phyloP scores from a whole-genome alignment of 2,797 vertebrate species.

The Sandelia bainsii region DNA sequence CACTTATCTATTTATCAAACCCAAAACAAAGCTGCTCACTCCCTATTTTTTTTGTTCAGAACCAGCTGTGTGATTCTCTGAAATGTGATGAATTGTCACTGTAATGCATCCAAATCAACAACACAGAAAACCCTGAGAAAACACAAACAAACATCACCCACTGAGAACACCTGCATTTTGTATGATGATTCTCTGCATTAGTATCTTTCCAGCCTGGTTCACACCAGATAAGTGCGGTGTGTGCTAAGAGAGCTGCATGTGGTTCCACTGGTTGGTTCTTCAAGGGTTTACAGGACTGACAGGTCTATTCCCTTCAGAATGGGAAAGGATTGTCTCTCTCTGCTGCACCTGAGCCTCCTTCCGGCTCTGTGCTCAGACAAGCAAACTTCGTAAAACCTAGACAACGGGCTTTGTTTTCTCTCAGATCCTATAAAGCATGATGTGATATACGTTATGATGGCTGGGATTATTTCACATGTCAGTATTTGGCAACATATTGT shows the following conservation, averaged over 20 bases:
- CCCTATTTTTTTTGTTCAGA: conserved; percentile 18
- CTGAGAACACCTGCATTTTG: conserved; percentile 39
- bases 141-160: conserved; percentile 29
- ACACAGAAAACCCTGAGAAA: conserved; percentile 10
- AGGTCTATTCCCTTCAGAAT: conserved; percentile 75
- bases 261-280: conserved; percentile 75
- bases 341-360: conserved; percentile 77
- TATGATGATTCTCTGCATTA: conserved; percentile 32
- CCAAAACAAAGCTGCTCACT: conserved; percentile 21
- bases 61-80: conserved; percentile 23
- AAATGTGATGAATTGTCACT: conserved; percentile 38
- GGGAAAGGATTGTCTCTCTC: conserved; percentile 74
- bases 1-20: conserved; percentile 21
- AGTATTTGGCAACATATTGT: background rate
- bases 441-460: conserved; percentile 13
- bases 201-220: conserved; percentile 61
- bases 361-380: conserved; percentile 49
- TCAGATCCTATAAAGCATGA: conserved; percentile 13
- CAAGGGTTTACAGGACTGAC: conserved; percentile 72
- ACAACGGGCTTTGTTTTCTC: conserved; percentile 56
- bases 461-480: conserved; percentile 28
- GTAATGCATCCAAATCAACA: conserved; percentile 20
- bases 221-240: conserved; percentile 60
- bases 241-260: conserved; percentile 44
- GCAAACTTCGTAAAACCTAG: conserved; percentile 50